A percentile compares a stretch with the other conserved stretches of the same genome.
These are phyloP conservation scores for Drepanosiphum platanoidis DNA, from an alignment of 2,888 invertebrate species.

Conservation along the genomic window DNA sequence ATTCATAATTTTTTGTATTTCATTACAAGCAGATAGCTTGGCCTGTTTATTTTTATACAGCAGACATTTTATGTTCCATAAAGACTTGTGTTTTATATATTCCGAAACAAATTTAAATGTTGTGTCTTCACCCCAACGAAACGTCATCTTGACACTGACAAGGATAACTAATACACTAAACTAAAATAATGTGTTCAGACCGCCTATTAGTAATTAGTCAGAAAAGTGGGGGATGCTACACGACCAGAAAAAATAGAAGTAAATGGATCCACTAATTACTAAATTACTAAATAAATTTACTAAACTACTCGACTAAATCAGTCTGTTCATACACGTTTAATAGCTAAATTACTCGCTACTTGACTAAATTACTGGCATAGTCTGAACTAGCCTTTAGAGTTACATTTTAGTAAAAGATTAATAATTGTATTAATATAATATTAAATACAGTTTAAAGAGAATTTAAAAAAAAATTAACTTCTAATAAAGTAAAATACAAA, in stretches of 20 bases:
- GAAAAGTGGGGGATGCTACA: slow-evolving; percentile 26
- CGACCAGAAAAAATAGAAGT: slow-evolving; percentile 31
- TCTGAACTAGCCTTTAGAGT: not conserved
- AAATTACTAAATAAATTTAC: too few species aligned
- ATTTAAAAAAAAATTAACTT: not conserved
- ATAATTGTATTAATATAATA: too few species aligned
- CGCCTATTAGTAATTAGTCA: slow-evolving; percentile 31
- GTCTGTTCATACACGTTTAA: slow-evolving; percentile 3
- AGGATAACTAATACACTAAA: too few species aligned
- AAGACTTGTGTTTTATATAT: not conserved
- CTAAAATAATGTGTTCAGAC: slow-evolving; percentile 7
- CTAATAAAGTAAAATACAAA: not conserved
- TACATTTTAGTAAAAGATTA: too few species aligned
- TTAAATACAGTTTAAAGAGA: too few species aligned
- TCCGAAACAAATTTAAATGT: too few species aligned
- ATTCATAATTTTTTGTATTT: slow-evolving; percentile 1
- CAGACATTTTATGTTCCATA: too few species aligned
- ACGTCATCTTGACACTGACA: too few species aligned
- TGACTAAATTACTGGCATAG: slow-evolving; percentile 4
- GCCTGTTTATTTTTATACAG: slow-evolving; percentile 13
- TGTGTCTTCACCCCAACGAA: too few species aligned
- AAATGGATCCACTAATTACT: slow-evolving; percentile 30
- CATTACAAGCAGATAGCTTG: slow-evolving; percentile 6
- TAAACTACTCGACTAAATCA: slow-evolving; percentile 26
- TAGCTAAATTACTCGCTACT: slow-evolving; percentile 21